Base-by-base conservation (phyloP, 2,113 vertebrate genomes). In the Elephantulus edwardii region DNA sequence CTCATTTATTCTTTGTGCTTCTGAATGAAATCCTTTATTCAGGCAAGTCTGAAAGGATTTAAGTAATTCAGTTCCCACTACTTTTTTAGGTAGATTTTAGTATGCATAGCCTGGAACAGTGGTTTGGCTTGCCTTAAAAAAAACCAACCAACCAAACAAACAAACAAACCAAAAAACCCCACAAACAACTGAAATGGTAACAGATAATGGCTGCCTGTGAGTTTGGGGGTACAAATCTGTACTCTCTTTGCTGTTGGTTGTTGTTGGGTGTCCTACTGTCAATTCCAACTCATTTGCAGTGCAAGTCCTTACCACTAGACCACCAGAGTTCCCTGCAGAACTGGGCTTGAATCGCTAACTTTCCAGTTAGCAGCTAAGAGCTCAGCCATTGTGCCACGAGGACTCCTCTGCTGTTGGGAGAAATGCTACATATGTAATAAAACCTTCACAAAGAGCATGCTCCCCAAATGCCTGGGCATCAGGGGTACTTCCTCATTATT, bases 11-110 rank as follows among this genome's bases (percentile, higher is more conserved):
- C 90, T 95, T 90, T 78, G 44, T 19, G 60, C 1, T 8, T 70
- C 91, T 83, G 79, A 92, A 88, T 66, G 62, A 93, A 96, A 80
- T 48, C 80, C 76, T 94, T 83, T 84, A 91, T 95, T 93, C 94
- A 90, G 44, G 77, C 90, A 44, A 54, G 56, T 93, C 88, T 96
- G 83, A 96, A 93, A 95, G 86, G 77, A 81, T 90, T 96, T 93
- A 91, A 96, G 81, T 80, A 91, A 75, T 75, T 80, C 40, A 11
- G 88, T 77, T 93, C 68, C 54, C 71, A 64, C 76, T 68, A 88
- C 80, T 92, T 93, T 90, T 90, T 93, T 80, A 82, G 78, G 83
- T 88, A 90, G 89, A 89, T 89, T 92, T 89, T 76, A 81, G 89
- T 68, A 94, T 94, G 94, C 89, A 82, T 19, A 70, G 77, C 33